These are phyloP conservation scores for Ceratina calcarata DNA, from an alignment of 1,140 invertebrate genomes.

Conservation along the genomic window DNA sequence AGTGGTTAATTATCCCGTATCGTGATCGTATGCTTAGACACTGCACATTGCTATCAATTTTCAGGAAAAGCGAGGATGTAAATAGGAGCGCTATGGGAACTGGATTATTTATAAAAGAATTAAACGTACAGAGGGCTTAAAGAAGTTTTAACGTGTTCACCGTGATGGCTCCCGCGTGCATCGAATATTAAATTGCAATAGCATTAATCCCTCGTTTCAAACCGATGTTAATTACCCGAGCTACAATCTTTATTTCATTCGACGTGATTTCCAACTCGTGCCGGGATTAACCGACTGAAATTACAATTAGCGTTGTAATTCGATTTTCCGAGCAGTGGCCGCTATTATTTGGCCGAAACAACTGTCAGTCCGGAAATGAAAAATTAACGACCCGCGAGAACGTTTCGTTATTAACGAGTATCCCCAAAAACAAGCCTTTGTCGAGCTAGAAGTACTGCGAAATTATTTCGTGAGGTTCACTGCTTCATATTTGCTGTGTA, in stretches of 20 bases:
- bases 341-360: conserved; percentile 17
- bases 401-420: neutral
- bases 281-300: conserved; percentile 16
- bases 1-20: conserved; percentile 11
- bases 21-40: too few species aligned
- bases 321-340: conserved; percentile 6
- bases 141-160: neutral
- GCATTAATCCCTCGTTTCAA: neutral
- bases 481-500: neutral
- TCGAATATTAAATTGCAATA: conserved; percentile 7
- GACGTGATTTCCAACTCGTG: neutral
- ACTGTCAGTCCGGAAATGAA: conserved; percentile 19
- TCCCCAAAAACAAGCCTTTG: neutral
- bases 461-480: too few species aligned
- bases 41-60: too few species aligned
- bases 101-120: too few species aligned
- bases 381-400: conserved; percentile 16
- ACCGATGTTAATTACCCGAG: conserved; percentile 13
- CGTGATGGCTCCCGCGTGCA: neutral
- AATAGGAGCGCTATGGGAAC: too few species aligned
- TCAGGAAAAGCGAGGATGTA: too few species aligned
- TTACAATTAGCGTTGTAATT: conserved; percentile 40
- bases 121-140: too few species aligned
- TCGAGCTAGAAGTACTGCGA: neutral
- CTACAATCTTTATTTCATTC: conserved; percentile 29